These are phyloP conservation scores for Danaus plexippus DNA, from an alignment of 1,140 invertebrate genomes.

Conservation along the genomic window DNA sequence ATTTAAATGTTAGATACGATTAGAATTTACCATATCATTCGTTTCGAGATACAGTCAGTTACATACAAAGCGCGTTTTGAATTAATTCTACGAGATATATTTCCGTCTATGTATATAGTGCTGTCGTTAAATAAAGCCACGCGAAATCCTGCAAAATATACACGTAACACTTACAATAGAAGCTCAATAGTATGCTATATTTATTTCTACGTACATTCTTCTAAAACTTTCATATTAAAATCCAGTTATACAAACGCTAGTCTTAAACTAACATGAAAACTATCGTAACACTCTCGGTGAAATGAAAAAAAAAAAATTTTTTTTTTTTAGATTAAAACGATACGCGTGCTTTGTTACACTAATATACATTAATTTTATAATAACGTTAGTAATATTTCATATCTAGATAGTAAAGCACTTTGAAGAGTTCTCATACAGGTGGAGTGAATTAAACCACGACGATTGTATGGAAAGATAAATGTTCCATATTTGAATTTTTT, in stretches of 20 bases:
- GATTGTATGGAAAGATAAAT: constrained; percentile 6
- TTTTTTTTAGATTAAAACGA: constrained; percentile 29
- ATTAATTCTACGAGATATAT: constrained; percentile 37
- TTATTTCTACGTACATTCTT: constrained; percentile 47
- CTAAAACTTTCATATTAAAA: constrained; percentile 58
- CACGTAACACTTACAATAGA: constrained; percentile 38
- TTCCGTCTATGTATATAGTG: constrained; percentile 24
- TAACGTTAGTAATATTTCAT: constrained; percentile 66
- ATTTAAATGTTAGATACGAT: no score
- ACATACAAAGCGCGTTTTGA: constrained; percentile 49
- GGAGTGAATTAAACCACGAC: neutral
- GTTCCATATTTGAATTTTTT: constrained; percentile 12
- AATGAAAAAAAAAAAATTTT: no score
- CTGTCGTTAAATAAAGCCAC: constrained; percentile 21
- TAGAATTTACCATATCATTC: constrained; percentile 1
- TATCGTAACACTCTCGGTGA: constrained; percentile 50
- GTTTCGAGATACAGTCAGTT: no score
- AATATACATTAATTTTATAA: constrained; percentile 22
- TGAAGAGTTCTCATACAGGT: constrained; percentile 45
- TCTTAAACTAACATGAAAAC: constrained; percentile 41
- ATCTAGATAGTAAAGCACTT: constrained; percentile 71
- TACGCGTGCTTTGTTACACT: constrained; percentile 37
- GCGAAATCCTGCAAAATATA: constrained; percentile 23
- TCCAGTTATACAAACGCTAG: constrained; percentile 65
- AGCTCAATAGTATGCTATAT: constrained; percentile 52